A percentile compares a stretch with the other conserved stretches of the same genome.
phyloP scores from a whole-genome alignment of 2,797 vertebrate genomes.

The Tolypeutes matacus region DNA sequence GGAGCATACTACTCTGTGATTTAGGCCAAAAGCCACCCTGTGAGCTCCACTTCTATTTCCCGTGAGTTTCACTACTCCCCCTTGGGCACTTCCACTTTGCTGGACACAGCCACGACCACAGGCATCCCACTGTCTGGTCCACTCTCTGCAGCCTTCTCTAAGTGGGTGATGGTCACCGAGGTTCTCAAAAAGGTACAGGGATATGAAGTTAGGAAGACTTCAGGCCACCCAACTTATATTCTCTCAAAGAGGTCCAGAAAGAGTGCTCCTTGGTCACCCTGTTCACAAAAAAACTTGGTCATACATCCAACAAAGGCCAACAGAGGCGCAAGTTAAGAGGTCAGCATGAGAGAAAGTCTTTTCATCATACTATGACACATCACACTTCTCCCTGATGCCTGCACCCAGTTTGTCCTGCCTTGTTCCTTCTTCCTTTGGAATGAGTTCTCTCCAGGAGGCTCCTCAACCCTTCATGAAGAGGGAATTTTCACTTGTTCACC shows the following conservation, averaged over 20 bases:
- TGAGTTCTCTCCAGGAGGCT: neutral
- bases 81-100: neutral
- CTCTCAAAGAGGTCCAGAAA: neutral
- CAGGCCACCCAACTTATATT: neutral
- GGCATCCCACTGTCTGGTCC: neutral
- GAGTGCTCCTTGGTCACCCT: neutral
- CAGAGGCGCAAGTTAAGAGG: neutral
- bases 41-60: neutral
- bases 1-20: neutral
- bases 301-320: neutral
- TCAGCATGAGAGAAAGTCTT: neutral
- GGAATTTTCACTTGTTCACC: neutral
- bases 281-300: neutral
- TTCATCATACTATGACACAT: rapidly evolving
- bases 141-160: neutral
- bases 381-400: neutral
- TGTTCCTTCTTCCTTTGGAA: neutral
- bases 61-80: too few species aligned
- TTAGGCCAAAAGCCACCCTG: neutral
- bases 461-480: neutral
- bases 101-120: neutral
- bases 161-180: neutral
- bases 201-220: neutral
- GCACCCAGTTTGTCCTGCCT: neutral
- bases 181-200: neutral